A percentile compares a stretch with the other conserved stretches of the same genome.
phyloP scores from a whole-genome alignment of 2,888 invertebrate genomes.

The Heliconius sara region DNA sequence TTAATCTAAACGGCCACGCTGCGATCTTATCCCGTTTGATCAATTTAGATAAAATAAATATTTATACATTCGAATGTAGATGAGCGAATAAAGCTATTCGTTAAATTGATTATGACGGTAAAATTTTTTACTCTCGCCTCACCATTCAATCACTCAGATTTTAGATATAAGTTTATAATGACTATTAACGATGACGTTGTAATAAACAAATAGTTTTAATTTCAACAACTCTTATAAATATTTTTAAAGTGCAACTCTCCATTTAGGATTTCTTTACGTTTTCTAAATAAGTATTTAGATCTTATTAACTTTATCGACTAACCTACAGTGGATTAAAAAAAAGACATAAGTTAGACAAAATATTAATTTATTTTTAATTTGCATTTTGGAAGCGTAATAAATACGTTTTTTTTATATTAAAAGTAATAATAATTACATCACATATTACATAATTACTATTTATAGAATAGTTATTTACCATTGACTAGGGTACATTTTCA shows the following conservation, averaged over 20 bases:
- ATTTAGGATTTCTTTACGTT: too few relatives aligned
- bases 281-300: too few relatives aligned
- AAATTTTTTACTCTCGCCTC: slow-evolving; percentile 67
- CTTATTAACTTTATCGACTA: neutral
- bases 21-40: slow-evolving; percentile 82
- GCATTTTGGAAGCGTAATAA: slow-evolving; percentile 83
- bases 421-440: slow-evolving; percentile 78
- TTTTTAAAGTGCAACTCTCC: too few relatives aligned
- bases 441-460: slow-evolving; percentile 78
- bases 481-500: slow-evolving; percentile 84
- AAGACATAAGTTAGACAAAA: slow-evolving; percentile 77
- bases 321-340: slow-evolving; percentile 53
- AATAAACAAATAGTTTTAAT: slow-evolving; percentile 23
- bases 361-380: slow-evolving; percentile 82
- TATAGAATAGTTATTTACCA: slow-evolving; percentile 75
- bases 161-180: slow-evolving; percentile 59
- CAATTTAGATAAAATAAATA: slow-evolving; percentile 85
- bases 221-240: slow-evolving; percentile 1
- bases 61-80: slow-evolving; percentile 81
- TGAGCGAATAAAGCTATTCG: slow-evolving; percentile 79
- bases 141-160: slow-evolving; percentile 70
- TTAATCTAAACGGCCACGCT: slow-evolving; percentile 62
- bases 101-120: slow-evolving; percentile 82
- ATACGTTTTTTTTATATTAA: slow-evolving; percentile 77
- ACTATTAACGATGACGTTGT: slow-evolving; percentile 46